Conservation (phyloP, 2,888 invertebrate genomes). For the Macropis europaea region DNA sequence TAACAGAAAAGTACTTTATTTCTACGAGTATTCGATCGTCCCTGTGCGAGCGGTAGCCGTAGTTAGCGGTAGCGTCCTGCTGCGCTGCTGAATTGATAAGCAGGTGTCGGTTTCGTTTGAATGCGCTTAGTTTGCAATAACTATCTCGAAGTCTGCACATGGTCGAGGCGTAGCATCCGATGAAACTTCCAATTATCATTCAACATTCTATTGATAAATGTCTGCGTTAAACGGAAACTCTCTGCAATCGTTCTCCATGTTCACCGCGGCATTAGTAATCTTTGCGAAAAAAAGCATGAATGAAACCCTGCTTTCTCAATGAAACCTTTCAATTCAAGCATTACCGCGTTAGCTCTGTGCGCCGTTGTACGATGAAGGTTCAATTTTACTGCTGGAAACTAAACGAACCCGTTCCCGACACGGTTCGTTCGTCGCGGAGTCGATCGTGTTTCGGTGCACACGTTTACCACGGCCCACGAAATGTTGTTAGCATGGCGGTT, state of each 20-base stretch:
- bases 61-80: not conserved
- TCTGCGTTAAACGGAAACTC: not conserved
- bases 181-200: conserved; percentile 7
- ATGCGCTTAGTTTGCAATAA: conserved; percentile 14
- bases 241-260: not conserved
- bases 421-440: conserved; percentile 28
- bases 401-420: conserved; percentile 14
- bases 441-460: conserved; percentile 12
- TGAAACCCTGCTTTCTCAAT: conserved; percentile 8
- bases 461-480: not conserved
- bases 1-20: not conserved
- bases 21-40: not conserved
- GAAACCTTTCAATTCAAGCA: not conserved
- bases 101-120: conserved; percentile 32
- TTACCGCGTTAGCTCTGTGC: not conserved
- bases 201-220: not conserved
- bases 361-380: not conserved
- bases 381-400: conserved; percentile 15
- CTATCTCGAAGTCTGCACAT: conserved; percentile 14
- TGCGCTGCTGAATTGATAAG: conserved; percentile 23
- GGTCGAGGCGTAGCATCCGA: not conserved
- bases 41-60: not conserved
- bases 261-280: not conserved
- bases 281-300: not conserved
- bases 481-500: conserved; percentile 1